Evolutionary conservation across 2,888 invertebrate species (phyloP).

Genomic region (Sphaerolaimus hirsutus): DNA sequence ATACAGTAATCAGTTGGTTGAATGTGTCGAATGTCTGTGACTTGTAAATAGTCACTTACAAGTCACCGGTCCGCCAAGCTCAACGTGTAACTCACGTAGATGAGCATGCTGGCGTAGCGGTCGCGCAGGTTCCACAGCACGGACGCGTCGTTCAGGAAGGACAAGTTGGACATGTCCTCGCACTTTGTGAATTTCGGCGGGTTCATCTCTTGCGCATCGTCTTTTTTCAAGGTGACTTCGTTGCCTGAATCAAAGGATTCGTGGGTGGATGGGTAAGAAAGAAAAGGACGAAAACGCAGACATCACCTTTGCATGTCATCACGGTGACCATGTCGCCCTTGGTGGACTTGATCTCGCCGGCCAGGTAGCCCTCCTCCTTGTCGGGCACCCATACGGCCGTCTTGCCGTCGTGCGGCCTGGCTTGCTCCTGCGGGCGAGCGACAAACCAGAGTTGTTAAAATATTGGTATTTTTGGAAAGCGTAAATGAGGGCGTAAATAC

Average conservation of each 20-base stretch:
- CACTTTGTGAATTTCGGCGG: slow-evolving; percentile 96
- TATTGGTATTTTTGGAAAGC: too few relatives aligned
- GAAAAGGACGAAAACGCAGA: too few relatives aligned
- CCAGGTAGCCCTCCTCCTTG: slow-evolving; percentile 84
- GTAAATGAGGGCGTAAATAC: too few relatives aligned
- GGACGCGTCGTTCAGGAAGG: slow-evolving; percentile 95
- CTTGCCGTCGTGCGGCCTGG: slow-evolving; percentile 96
- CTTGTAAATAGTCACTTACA: too few relatives aligned
- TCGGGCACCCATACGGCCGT: slow-evolving; percentile 98
- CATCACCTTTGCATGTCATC: slow-evolving; percentile 59
- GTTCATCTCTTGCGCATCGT: slow-evolving; percentile 76
- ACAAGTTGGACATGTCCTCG: slow-evolving; percentile 46
- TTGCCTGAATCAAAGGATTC: too few relatives aligned
- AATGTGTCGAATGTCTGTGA: too few relatives aligned
- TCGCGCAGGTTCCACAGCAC: slow-evolving; percentile 92
- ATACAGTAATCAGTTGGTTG: too few relatives aligned
- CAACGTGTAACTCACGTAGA: slow-evolving; percentile 19
- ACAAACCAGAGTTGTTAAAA: too few relatives aligned
- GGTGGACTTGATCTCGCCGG: slow-evolving; percentile 92
- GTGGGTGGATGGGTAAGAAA: too few relatives aligned
- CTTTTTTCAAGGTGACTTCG: slow-evolving; percentile 48
- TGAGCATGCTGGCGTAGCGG: slow-evolving; percentile 85
- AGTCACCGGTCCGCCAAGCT: too few relatives aligned
- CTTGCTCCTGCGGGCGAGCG: slow-evolving; percentile 78
- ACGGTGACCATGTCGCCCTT: slow-evolving; percentile 94